phyloP scores from a whole-genome alignment of 2,113 vertebrate species.

The Lampris incognitus region DNA sequence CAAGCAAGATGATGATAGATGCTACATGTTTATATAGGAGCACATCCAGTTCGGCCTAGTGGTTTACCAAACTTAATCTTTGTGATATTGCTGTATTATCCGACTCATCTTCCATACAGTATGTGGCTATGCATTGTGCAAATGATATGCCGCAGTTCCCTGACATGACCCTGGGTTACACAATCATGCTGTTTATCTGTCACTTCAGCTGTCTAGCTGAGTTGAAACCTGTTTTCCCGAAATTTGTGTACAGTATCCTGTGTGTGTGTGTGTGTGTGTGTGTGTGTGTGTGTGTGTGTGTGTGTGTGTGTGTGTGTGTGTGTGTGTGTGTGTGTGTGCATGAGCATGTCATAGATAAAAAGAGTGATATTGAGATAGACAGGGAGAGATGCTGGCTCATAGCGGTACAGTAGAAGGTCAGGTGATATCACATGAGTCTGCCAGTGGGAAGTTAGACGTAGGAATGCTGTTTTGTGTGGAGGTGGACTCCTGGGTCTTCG shows the following conservation, averaged over 20 bases:
- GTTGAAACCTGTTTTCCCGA: too few species aligned
- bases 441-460: constrained; percentile 21
- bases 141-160: too few species aligned
- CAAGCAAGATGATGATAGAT: background rate
- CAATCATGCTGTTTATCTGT: too few species aligned
- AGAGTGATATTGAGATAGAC: background rate
- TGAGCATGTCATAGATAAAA: background rate
- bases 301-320: constrained; percentile 35
- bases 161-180: too few species aligned
- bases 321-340: constrained; percentile 4
- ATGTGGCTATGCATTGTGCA: too few species aligned
- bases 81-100: too few species aligned
- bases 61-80: too few species aligned
- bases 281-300: background rate
- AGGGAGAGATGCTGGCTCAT: too few species aligned
- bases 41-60: background rate
- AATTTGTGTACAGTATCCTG: background rate
- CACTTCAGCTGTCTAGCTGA: too few species aligned
- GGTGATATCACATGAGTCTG: constrained; percentile 58
- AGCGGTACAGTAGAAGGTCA: constrained; percentile 41
- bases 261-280: background rate
- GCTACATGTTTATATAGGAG: background rate
- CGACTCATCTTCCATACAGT: too few species aligned
- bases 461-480: constrained; percentile 61
- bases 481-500: constrained; percentile 16